Evolutionary conservation across 2,888 invertebrate species (phyloP), one percentile per base, ranked within the genome.

Genomic region (Hypolimnas misippus): DNA sequence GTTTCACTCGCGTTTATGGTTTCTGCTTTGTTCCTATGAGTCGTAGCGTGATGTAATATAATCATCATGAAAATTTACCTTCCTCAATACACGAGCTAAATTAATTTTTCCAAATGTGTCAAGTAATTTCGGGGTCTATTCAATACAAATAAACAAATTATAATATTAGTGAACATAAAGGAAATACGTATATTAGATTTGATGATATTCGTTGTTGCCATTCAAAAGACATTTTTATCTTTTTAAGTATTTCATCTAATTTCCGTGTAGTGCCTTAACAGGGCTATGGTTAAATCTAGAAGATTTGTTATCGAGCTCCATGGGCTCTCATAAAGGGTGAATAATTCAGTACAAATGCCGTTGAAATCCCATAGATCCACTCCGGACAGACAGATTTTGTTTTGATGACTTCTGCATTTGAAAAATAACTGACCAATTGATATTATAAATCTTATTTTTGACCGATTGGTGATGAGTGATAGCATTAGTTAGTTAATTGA

Each of bases 311-410:
- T 76, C 70, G 74, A 76, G 69, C 73, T 42, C 56, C 58, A 42
- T 33, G 12, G 21, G 38, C 66, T 70, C 51, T 63, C 67, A 67
- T 76, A 83, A 88, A 85, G 89, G 88, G 88, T 87, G 87, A 87
- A 88, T 88, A 89, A 86, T 83, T 80, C 80, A 63, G 72, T 77
- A 80, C 81, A 81, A 82, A 83, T 81, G 76, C 76, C 75, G 72
- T 63, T 68, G 67, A 74, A 76, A 81, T 77, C 84, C 77, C 70
- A 75, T 74, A 86, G 85, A 86, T 83, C 87, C 87, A 86, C 76
- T 84, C 71, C 75, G 38, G 62, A 57, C 79, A 73, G 76, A 79
- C 76, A 74, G 77, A 81, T 80, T 73, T 74, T 71, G 76, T 75
- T 77, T 75, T 76, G 82, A 81, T 79, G 75, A 75, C 50, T 33